These are phyloP conservation scores for Salarias fasciatus DNA, from an alignment of 2,797 vertebrate species.

Conservation along the genomic window DNA sequence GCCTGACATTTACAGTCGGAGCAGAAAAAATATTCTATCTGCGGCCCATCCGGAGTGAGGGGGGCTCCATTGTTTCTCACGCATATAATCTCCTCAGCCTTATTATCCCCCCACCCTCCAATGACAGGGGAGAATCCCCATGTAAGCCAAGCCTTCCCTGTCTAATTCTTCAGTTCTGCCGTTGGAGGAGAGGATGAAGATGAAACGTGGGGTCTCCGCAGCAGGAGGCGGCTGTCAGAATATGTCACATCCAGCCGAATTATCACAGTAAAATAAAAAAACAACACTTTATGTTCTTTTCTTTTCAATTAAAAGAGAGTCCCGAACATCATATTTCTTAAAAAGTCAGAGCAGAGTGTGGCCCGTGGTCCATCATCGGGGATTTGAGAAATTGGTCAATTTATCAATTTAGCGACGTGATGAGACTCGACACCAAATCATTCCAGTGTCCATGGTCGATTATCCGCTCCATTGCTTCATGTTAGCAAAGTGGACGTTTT, in stretches of 20 bases:
- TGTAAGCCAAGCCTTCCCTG: slow-evolving; percentile 24
- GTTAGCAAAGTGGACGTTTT: slow-evolving; percentile 22
- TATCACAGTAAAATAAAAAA: slow-evolving; percentile 1
- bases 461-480: slow-evolving; percentile 25
- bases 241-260: slow-evolving; percentile 19
- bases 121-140: slow-evolving; percentile 36
- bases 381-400: slow-evolving; percentile 21
- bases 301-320: slow-evolving; percentile 38
- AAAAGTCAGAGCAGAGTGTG: slow-evolving; percentile 2
- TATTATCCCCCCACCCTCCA: slow-evolving; percentile 32
- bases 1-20: slow-evolving; percentile 52
- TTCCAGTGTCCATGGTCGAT: slow-evolving; percentile 18
- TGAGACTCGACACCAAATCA: slow-evolving; percentile 41
- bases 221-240: slow-evolving; percentile 24
- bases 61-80: slow-evolving; percentile 36
- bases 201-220: slow-evolving; percentile 29
- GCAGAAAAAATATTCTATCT: slow-evolving; percentile 30
- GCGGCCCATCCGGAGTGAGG: slow-evolving; percentile 29
- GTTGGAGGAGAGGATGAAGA: slow-evolving; percentile 29
- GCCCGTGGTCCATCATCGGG: slow-evolving; percentile 11
- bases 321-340: not conserved
- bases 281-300: slow-evolving; percentile 13
- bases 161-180: slow-evolving; percentile 34
- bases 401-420: slow-evolving; percentile 35
- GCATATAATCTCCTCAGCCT: slow-evolving; percentile 51